Conservation (phyloP, 2,113 vertebrate species). For the Spermophilus dauricus region DNA sequence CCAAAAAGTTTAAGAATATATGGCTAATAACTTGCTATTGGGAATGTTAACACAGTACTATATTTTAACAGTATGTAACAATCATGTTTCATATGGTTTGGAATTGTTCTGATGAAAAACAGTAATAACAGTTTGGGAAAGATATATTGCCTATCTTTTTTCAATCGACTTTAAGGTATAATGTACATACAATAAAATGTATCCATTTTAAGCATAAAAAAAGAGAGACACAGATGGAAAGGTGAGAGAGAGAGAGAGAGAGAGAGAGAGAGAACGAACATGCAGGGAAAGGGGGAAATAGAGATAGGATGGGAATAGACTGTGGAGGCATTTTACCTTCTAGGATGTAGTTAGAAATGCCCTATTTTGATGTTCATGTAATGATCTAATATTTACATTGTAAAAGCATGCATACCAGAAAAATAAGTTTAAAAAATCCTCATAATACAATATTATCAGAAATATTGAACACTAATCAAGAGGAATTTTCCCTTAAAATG, state of each 20-base stretch:
- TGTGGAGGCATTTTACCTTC: not conserved
- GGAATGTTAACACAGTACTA: not conserved
- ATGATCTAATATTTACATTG: not conserved
- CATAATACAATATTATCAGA: not conserved
- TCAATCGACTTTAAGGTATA: conserved; percentile 22
- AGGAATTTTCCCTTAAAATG: not conserved
- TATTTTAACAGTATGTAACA: not conserved
- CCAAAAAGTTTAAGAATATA: conserved; percentile 24
- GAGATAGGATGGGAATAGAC: not conserved
- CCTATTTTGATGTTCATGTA: not conserved
- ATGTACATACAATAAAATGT: conserved; percentile 14
- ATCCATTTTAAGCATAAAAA: not conserved
- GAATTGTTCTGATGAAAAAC: conserved; percentile 50
- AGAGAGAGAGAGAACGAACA: not conserved
- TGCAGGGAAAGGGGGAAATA: not conserved
- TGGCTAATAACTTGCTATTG: not conserved
- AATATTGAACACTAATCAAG: not conserved
- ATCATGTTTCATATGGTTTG: not conserved
- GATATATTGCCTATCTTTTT: conserved; percentile 27
- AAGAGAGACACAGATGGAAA: not conserved
- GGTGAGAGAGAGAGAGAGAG: no score
- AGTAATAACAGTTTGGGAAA: not conserved
- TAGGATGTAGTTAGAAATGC: not conserved
- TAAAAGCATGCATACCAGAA: not conserved
- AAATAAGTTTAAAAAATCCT: not conserved